Conservation (phyloP, 2,888 invertebrate genomes). For the Rhimphoctona megacephalus region DNA sequence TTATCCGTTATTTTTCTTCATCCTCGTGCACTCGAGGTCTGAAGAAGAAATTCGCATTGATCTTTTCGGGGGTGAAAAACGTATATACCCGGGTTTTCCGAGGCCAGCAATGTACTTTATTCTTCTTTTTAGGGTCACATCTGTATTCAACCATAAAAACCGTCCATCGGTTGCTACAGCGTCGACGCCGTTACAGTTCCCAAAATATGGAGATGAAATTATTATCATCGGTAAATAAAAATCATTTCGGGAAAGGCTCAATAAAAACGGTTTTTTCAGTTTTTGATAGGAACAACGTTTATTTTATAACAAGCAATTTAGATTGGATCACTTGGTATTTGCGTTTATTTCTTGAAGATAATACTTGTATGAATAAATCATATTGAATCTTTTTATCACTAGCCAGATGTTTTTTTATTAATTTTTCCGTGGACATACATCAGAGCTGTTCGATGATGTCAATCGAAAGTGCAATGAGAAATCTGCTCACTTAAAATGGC, state of each 20-base stretch:
- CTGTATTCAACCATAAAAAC: not conserved
- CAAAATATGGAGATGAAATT: not conserved
- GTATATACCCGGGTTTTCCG: constrained; percentile 36
- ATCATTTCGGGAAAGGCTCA: not conserved
- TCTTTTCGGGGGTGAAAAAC: constrained; percentile 41
- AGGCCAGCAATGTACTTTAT: constrained; percentile 26
- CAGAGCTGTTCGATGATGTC: not conserved
- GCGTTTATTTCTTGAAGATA: not conserved
- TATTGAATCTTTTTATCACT: not conserved
- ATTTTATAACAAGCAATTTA: not conserved
- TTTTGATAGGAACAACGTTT: not conserved
- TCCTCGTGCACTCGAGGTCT: constrained; percentile 39
- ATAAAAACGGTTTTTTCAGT: not conserved
- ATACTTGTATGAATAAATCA: not conserved
- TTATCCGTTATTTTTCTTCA: constrained; percentile 32
- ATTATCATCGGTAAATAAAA: not conserved
- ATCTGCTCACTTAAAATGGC: constrained; percentile 41
- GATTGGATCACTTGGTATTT: no score
- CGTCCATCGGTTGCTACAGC: not conserved
- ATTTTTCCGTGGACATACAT: not conserved
- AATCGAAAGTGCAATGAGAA: not conserved
- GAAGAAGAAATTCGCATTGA: constrained; percentile 40
- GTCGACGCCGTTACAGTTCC: not conserved
- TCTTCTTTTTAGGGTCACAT: constrained; percentile 6
- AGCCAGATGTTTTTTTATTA: not conserved